Conservation (phyloP, 2,113 vertebrate genomes). For the Tapirus terrestris region DNA sequence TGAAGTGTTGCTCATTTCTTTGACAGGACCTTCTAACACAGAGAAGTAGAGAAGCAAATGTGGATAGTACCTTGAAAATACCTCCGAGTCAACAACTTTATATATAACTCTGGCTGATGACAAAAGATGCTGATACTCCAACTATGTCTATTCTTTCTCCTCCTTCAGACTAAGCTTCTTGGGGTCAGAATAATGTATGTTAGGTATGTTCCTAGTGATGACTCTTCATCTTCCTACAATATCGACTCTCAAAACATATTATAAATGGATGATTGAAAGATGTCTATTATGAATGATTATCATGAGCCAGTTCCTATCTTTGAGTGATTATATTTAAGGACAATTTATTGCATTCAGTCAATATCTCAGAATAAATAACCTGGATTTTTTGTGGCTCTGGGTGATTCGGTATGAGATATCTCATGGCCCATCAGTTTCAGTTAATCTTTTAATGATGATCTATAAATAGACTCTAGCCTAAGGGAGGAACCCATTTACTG, state of each 20-base stretch:
- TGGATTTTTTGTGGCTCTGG: background rate
- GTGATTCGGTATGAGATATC: background rate
- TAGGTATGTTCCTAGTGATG: background rate
- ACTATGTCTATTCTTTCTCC: background rate
- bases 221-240: background rate
- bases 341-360: background rate
- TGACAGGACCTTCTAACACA: background rate
- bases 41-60: slow-evolving; percentile 37
- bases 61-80: background rate
- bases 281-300: background rate
- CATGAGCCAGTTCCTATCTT: background rate
- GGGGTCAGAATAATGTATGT: background rate
- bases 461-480: background rate
- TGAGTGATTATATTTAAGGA: slow-evolving; percentile 7
- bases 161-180: background rate
- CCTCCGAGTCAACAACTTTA: background rate
- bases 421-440: background rate
- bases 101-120: background rate
- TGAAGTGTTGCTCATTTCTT: background rate
- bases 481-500: background rate
- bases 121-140: background rate
- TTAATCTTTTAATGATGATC: background rate
- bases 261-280: slow-evolving; percentile 15
- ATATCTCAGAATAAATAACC: background rate
- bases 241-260: background rate